Evolutionary conservation across 1,140 invertebrate genomes (phyloP).

Genomic region (Babylonia areolata): DNA sequence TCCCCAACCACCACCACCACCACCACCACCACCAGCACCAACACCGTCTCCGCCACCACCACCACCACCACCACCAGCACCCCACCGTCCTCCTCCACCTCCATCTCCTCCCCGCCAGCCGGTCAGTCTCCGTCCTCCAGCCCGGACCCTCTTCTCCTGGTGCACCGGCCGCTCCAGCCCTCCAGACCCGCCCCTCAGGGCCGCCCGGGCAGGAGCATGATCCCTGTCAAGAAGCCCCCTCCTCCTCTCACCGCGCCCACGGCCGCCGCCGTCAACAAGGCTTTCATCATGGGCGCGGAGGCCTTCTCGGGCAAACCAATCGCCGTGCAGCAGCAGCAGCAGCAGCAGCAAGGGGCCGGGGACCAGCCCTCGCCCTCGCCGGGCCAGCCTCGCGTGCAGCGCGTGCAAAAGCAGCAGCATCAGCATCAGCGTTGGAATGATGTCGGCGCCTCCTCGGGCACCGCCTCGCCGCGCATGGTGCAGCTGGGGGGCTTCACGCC

Average conservation of each 20-base stretch:
- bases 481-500: constrained; percentile 30
- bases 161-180: background rate
- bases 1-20: background rate
- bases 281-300: constrained; percentile 37
- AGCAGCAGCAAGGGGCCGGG: background rate
- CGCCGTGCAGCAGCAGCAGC: background rate
- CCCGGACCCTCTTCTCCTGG: background rate
- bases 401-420: background rate
- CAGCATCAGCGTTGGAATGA: background rate
- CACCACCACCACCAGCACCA: background rate
- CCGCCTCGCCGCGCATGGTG: constrained; percentile 28
- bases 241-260: background rate
- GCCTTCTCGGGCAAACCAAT: constrained; percentile 24
- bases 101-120: background rate
- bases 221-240: constrained; percentile 18
- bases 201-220: background rate
- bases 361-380: background rate
- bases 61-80: background rate
- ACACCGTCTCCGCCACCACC: background rate
- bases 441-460: background rate
- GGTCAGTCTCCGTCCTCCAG: background rate
- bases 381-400: constrained; percentile 17
- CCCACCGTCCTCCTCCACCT: background rate
- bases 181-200: background rate
- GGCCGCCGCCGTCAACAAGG: constrained; percentile 23